Evolutionary conservation across 2,113 vertebrate species (phyloP), one percentile per base, ranked within the genome.

Genomic region (Channa maculata): DNA sequence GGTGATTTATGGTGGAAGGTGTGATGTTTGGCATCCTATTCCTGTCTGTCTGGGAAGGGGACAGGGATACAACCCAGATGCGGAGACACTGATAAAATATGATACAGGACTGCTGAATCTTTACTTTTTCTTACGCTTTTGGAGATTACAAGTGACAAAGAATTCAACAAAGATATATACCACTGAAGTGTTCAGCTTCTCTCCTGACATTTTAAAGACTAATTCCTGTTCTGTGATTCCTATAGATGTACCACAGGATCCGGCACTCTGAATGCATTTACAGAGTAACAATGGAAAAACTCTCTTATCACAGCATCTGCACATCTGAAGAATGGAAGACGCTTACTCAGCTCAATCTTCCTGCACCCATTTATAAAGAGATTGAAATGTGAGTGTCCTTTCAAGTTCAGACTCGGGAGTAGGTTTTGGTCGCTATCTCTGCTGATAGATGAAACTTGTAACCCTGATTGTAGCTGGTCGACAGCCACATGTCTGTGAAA

Each of bases 191-290:
- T 67, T 70, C 57, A 57, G 51, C 60, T 11, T 71, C 38, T 53
- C 39, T 58, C 52, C 51, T 37, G n/a, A 43, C 45, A 36, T 59
- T 84, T 83, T 65, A 62, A 73, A 81, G 61, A 69, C 62, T 71
- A 38, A 81, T 62, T 52, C 45, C 58, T 75, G 46, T 53, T 14
- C 39, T 51, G 37, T 43, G 53, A 72, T 60, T 66, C 78, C 41
- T 55, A 65, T 33, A 99, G 98, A 99, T 99, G 97, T 99, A 99
- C 87, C 98, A 99, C 86, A 93, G 96, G 88, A 99, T 99, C 82
- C 96, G 97, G 65, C 98, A 99, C 91, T 99, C 98, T 8, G 98
- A 99, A 93, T 99, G 97, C 92, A 99, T 99, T 90, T 99, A 99
- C 89, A 96, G 98, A 78, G 98, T 99, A 60, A 99, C 98, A 0